These are phyloP conservation scores for Podargus strigoides DNA, from an alignment of 2,797 vertebrate genomes.

Conservation along the genomic window DNA sequence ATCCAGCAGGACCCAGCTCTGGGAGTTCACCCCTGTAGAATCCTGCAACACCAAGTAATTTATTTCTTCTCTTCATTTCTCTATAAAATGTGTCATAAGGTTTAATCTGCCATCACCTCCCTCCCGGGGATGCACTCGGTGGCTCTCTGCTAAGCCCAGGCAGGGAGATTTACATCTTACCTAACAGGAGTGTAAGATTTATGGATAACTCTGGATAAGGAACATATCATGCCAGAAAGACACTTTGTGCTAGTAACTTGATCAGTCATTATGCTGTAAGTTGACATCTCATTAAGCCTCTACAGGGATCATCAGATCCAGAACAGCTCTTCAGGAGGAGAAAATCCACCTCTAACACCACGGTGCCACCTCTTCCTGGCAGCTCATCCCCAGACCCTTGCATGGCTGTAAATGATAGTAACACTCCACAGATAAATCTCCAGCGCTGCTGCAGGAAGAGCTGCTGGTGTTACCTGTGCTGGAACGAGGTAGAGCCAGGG, in stretches of 20 bases:
- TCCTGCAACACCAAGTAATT: background rate
- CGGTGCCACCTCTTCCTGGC: background rate
- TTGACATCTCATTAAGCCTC: slow-evolving; percentile 43
- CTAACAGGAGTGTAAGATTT: slow-evolving; percentile 9
- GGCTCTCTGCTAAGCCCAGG: background rate
- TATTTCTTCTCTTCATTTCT: background rate
- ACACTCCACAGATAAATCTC: background rate
- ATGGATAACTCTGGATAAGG: background rate
- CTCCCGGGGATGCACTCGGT: background rate
- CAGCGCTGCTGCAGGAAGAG: background rate
- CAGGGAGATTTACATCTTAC: slow-evolving; percentile 33
- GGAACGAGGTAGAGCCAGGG: background rate
- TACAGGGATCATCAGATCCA: background rate
- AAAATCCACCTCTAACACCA: background rate
- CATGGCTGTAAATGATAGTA: background rate
- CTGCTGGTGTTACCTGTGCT: rapidly evolving
- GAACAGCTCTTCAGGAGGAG: background rate
- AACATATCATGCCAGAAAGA: background rate
- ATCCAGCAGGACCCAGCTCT: background rate
- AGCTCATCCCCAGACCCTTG: background rate
- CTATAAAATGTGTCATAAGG: background rate
- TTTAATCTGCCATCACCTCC: slow-evolving; percentile 23
- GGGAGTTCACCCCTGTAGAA: background rate
- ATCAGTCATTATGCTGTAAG: slow-evolving; percentile 10
- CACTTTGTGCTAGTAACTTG: background rate